phyloP scores from a whole-genome alignment of 1,140 invertebrate species.

The Sinella curviseta region DNA sequence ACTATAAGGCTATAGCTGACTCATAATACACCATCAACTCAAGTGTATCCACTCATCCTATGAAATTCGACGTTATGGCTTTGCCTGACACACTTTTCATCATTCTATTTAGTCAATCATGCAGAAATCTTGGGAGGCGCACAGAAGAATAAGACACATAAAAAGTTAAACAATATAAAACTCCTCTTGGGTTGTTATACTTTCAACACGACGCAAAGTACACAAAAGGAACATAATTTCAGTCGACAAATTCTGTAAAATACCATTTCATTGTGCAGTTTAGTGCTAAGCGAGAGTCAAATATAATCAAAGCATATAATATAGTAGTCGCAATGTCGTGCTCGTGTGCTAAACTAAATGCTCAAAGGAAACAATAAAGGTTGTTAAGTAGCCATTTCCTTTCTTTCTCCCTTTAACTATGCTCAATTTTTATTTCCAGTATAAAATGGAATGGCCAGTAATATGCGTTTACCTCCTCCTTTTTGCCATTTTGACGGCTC shows the following conservation, averaged over 20 bases:
- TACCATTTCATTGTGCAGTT: neutral
- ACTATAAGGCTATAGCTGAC: no score
- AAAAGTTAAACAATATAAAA: neutral
- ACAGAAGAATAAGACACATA: neutral
- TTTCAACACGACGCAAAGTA: neutral
- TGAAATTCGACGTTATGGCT: neutral
- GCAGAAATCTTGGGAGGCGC: neutral
- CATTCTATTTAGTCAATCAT: constrained; percentile 9
- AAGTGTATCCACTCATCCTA: neutral
- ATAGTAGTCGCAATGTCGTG: no score
- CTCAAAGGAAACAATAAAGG: constrained; percentile 9
- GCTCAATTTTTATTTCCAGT: neutral
- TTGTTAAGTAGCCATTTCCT: constrained; percentile 15
- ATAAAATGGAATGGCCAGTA: neutral
- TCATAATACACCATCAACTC: neutral
- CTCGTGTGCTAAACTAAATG: neutral
- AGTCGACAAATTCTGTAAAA: neutral
- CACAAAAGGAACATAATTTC: neutral
- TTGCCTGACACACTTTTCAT: constrained; percentile 16
- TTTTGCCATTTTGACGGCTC: neutral
- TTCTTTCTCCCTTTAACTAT: neutral
- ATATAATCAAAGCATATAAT: no score
- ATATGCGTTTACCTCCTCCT: neutral
- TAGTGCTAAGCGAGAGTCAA: neutral
- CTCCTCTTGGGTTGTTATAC: neutral